Percentiles rank a stretch among this genome's conserved stretches.
Conservation (phyloP, 2,113 vertebrate genomes). For the Cebus imitator region DNA sequence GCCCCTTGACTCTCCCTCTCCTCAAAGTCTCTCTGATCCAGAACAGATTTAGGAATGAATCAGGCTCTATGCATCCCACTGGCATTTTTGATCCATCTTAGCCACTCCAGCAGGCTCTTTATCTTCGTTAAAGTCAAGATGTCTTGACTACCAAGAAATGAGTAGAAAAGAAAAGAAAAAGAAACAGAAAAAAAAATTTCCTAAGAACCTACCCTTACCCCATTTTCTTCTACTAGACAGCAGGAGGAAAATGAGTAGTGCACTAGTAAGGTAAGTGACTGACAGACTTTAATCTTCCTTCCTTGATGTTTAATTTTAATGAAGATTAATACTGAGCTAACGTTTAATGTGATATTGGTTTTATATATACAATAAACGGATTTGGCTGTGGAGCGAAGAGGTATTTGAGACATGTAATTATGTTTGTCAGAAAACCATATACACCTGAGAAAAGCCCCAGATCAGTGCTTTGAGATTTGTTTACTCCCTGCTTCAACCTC, state of each 20-base stretch:
- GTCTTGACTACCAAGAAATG: background rate
- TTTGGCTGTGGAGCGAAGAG: too few relatives aligned
- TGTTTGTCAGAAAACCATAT: background rate
- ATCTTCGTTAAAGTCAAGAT: background rate
- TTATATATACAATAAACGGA: background rate
- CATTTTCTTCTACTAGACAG: background rate
- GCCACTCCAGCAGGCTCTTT: background rate
- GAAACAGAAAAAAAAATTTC: background rate
- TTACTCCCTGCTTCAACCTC: background rate
- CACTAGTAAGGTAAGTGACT: background rate
- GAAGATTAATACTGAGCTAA: background rate
- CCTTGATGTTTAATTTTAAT: background rate
- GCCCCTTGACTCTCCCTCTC: background rate
- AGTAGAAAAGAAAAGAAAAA: background rate
- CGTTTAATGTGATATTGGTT: background rate
- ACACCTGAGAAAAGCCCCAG: background rate
- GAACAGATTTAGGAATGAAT: background rate
- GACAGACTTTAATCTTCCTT: background rate
- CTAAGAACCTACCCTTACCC: background rate
- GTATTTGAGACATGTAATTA: background rate
- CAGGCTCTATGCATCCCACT: background rate
- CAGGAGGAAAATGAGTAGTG: background rate
- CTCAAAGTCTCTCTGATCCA: background rate
- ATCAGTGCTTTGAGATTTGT: background rate
- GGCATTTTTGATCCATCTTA: background rate